Evolutionary conservation across 2,113 vertebrate genomes (phyloP).

Genomic region (Notechis scutatus): DNA sequence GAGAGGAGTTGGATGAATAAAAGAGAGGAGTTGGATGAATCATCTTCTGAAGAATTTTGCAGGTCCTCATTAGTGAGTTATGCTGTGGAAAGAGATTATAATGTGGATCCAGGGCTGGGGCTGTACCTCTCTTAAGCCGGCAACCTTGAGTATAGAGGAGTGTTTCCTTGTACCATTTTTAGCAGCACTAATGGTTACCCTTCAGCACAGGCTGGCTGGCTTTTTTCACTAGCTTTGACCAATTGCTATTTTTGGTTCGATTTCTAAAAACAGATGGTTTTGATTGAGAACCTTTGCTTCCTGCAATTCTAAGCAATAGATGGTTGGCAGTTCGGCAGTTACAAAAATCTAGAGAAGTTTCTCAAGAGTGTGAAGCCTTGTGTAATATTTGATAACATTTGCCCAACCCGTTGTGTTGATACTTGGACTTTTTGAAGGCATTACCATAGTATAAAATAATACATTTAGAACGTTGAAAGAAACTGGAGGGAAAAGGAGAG

Average conservation of each 20-base stretch:
- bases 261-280: constrained; percentile 69
- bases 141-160: background rate
- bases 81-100: constrained; percentile 19
- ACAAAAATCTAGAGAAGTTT: constrained; percentile 45
- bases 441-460: background rate
- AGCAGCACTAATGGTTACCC: constrained; percentile 36
- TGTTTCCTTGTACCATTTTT: constrained; percentile 3
- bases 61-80: background rate
- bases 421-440: background rate
- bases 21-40: background rate
- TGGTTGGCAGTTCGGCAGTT: constrained; percentile 51
- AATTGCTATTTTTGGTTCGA: constrained; percentile 69
- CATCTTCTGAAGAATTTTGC: constrained; percentile 15
- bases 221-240: constrained; percentile 50
- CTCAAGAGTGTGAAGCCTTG: constrained; percentile 26
- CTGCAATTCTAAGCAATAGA: constrained; percentile 60
- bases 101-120: background rate
- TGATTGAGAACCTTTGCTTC: constrained; percentile 54
- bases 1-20: background rate
- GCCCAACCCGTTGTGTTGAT: background rate
- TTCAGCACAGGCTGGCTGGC: constrained; percentile 50
- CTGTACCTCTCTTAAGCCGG: constrained; percentile 21
- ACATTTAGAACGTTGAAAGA: background rate
- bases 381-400: constrained; percentile 28
- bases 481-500: background rate